Evolutionary conservation across 1,140 invertebrate genomes (phyloP), one percentile per base, ranked within the genome.

Genomic region (Lasioglossum albipes): DNA sequence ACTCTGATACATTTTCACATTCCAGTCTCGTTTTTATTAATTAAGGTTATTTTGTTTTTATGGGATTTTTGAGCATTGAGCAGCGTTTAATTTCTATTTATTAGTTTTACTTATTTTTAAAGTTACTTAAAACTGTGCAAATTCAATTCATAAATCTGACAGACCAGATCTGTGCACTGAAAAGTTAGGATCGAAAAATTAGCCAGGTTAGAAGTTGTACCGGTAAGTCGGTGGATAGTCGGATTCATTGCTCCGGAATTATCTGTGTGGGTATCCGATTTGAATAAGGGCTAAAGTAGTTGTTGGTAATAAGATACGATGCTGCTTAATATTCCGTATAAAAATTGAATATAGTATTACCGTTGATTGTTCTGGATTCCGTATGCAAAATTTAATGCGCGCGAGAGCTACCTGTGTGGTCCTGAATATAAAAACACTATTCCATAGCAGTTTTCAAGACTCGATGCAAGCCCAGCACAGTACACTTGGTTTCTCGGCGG

Each of bases 261-360:
- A 73, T 65, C 62, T 62, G 73, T 10, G n/a, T 72, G 59, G 36
- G 49, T 13, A 67, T 22, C 27, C 75, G 65, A 69, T 74, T 73
- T 45, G 36, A 49, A 36, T 7, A 74, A 41, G 49, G 42, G 79
- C 54, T 12, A 49, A 72, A 31, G 54, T 62, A 45, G 59, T 84
- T 79, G 82, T 73, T 62, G 78, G 74, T 80, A 86, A 87, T 76
- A 65, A 59, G 84, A 86, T 86, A 65, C 70, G 81, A 65, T 36
- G 59, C 87, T 83, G 87, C 79, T 90, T 90, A 88, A 90, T 88
- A 90, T 90, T 90, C 89, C 79, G 87, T 87, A 82, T 68, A 84
- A 87, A 90, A 90, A 90, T 90, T 90, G 89, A 90, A 90, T 90
- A 89, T 88, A 88, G 79, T 81, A 81, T 90, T 90, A 90, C 88